phyloP scores from a whole-genome alignment of 2,888 invertebrate species.

The Pyrgus malvae region DNA sequence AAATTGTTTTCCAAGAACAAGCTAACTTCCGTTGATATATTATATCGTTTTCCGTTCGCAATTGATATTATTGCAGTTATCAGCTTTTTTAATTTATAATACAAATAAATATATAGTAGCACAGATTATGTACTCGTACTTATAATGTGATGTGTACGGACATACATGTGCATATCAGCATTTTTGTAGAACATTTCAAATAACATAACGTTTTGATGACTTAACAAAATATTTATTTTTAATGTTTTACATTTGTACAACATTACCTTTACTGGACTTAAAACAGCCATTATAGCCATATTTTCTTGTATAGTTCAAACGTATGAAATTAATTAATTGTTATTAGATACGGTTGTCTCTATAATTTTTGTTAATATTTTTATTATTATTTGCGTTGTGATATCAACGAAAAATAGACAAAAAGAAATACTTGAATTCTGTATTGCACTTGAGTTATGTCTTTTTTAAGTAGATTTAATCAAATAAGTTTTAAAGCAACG shows the following conservation, averaged over 20 bases:
- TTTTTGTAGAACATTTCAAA: neutral
- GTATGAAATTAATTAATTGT: too few species aligned
- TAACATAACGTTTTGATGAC: neutral
- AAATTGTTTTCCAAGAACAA: neutral
- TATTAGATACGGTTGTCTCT: too few species aligned
- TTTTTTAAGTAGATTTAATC: too few species aligned
- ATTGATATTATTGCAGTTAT: neutral
- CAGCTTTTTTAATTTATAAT: neutral
- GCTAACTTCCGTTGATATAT: constrained; percentile 1
- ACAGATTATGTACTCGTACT: too few species aligned
- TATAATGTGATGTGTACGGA: too few species aligned
- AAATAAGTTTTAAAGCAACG: neutral
- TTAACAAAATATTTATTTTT: neutral
- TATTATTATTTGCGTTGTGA: too few species aligned
- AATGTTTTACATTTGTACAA: neutral
- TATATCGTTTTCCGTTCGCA: constrained; percentile 11
- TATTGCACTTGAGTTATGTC: neutral
- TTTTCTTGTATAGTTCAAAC: too few species aligned
- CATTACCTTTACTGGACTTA: neutral
- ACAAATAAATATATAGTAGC: too few species aligned
- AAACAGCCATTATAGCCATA: neutral
- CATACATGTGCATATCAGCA: too few species aligned
- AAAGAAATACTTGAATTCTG: neutral
- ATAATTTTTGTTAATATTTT: too few species aligned
- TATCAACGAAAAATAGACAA: too few species aligned